Conservation (phyloP, 2,113 vertebrate species). For the Callithrix jacchus region DNA sequence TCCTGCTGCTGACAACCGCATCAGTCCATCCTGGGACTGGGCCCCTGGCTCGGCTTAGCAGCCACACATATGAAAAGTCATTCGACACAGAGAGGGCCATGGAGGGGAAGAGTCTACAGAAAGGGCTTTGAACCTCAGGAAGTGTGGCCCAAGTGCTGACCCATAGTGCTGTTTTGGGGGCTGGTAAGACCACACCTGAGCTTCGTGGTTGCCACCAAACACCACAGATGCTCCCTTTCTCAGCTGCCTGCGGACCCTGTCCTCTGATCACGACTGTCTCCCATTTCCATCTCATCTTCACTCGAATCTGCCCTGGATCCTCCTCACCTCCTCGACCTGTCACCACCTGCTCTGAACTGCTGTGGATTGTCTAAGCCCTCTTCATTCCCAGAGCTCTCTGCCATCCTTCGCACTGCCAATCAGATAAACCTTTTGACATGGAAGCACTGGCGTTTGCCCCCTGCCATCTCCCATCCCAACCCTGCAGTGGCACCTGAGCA, state of each 20-base stretch:
- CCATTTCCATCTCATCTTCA: neutral
- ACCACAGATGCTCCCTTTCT: neutral
- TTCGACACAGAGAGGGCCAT: neutral
- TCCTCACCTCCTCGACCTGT: no score
- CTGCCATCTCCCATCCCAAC: neutral
- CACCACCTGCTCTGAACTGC: neutral
- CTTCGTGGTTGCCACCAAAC: neutral
- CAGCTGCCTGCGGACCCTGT: neutral
- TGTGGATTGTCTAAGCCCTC: neutral
- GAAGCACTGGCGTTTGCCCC: rapidly evolving
- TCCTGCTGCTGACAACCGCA: neutral
- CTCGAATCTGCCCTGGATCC: neutral
- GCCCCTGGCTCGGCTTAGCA: neutral
- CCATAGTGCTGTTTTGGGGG: rapidly evolving
- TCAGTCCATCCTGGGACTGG: neutral
- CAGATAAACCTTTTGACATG: rapidly evolving
- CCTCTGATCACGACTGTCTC: no score
- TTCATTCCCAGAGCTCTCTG: neutral
- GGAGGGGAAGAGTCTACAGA: rapidly evolving
- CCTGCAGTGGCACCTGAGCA: neutral
- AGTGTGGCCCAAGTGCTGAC: neutral
- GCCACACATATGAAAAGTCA: neutral
- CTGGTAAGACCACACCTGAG: neutral
- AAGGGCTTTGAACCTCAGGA: neutral
- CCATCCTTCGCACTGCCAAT: rapidly evolving